These are phyloP conservation scores for Calliopsis andreniformis DNA, from an alignment of 1,140 invertebrate genomes.

Conservation along the genomic window DNA sequence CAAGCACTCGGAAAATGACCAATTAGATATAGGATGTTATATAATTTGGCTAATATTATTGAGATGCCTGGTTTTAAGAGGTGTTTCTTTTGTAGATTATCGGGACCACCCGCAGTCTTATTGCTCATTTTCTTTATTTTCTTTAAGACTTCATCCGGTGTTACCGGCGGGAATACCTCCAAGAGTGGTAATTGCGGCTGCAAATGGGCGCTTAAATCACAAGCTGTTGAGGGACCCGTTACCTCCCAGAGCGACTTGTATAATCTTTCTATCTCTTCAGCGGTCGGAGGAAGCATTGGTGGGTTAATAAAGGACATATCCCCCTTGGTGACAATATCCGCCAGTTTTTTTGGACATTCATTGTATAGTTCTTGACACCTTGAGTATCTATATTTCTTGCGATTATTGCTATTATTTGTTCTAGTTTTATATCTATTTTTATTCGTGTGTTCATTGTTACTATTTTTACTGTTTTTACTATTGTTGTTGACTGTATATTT, in stretches of 20 bases:
- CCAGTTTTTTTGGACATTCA: background rate
- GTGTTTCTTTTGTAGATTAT: constrained; percentile 36
- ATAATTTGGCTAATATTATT: constrained; percentile 10
- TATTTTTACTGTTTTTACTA: too few relatives aligned
- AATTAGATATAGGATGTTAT: constrained; percentile 29
- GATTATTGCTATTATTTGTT: too few relatives aligned
- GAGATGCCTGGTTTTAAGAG: background rate
- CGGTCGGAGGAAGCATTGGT: background rate
- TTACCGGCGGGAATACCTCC: constrained; percentile 34
- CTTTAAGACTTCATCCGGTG: constrained; percentile 15
- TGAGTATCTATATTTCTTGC: background rate
- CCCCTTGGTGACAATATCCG: background rate
- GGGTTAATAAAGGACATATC: background rate
- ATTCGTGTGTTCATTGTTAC: too few relatives aligned
- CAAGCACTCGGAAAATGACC: constrained; percentile 50
- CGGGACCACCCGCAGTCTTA: constrained; percentile 34
- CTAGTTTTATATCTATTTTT: too few relatives aligned
- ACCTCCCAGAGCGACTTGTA: background rate
- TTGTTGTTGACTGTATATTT: too few relatives aligned
- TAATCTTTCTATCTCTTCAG: background rate
- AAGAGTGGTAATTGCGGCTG: too few relatives aligned
- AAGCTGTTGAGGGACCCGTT: too few relatives aligned
- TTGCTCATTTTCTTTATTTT: constrained; percentile 15
- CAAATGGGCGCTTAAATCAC: too few relatives aligned
- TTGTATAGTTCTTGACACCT: background rate